A percentile compares a stretch with the other conserved stretches of the same genome.
phyloP scores from a whole-genome alignment of 2,797 vertebrate species.

The Anableps anableps region DNA sequence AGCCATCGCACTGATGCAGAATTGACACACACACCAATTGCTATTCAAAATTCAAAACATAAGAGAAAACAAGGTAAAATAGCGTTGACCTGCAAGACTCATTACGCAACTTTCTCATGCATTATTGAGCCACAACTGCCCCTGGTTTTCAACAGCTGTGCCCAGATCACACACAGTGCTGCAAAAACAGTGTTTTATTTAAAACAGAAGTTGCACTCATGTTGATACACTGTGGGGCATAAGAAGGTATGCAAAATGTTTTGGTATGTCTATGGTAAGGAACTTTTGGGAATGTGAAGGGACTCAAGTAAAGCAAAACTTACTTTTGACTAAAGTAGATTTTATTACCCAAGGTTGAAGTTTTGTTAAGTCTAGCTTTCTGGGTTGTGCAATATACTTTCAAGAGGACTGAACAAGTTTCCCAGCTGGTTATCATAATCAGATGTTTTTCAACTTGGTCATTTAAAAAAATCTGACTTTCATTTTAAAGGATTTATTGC shows the following conservation, averaged over 20 bases:
- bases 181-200: constrained; percentile 57
- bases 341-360: neutral
- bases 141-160: constrained; percentile 48
- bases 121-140: constrained; percentile 64
- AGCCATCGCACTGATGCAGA: constrained; percentile 23
- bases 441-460: neutral
- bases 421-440: neutral
- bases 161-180: constrained; percentile 31
- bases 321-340: constrained; percentile 7
- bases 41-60: constrained; percentile 37
- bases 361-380: neutral
- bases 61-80: constrained; percentile 51
- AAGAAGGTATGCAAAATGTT: constrained; percentile 31
- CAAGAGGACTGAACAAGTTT: neutral
- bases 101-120: constrained; percentile 60
- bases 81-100: constrained; percentile 52
- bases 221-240: constrained; percentile 28
- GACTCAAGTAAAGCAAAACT: neutral
- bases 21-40: constrained; percentile 30
- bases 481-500: neutral
- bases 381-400: neutral
- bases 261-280: constrained; percentile 14
- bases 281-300: neutral
- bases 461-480: neutral
- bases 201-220: constrained; percentile 40